These are phyloP conservation scores for Scaptomyza reducta DNA, from an alignment of 2,888 invertebrate genomes.

Conservation along the genomic window DNA sequence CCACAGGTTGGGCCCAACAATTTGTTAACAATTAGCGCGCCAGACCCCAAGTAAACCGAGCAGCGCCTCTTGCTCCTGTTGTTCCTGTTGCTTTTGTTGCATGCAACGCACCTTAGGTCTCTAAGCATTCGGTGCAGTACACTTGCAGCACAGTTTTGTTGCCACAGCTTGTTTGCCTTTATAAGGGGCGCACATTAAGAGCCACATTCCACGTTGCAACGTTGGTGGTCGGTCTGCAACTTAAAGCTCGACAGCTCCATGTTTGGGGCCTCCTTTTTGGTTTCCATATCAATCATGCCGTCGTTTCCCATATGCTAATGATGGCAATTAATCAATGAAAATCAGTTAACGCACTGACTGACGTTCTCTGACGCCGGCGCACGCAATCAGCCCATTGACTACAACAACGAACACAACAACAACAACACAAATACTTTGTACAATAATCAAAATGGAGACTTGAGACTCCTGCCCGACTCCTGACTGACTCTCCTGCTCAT, in stretches of 20 bases:
- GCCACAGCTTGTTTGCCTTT: constrained; percentile 24
- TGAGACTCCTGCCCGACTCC: not conserved
- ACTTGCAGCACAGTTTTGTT: constrained; percentile 40
- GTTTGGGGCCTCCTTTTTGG: constrained; percentile 19
- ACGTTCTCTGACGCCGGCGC: constrained; percentile 37
- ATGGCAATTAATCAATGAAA: constrained; percentile 78
- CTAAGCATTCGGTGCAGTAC: constrained; percentile 45
- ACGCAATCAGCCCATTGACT: constrained; percentile 72
- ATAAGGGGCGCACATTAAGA: constrained; percentile 63
- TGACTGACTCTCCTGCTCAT: constrained; percentile 5
- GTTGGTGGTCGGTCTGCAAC: constrained; percentile 31
- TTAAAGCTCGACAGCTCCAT: constrained; percentile 15
- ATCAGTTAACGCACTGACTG: constrained; percentile 62
- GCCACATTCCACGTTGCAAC: constrained; percentile 40
- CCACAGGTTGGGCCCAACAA: constrained; percentile 57
- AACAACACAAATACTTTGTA: not conserved
- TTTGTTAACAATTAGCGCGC: constrained; percentile 76
- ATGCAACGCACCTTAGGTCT: constrained; percentile 44
- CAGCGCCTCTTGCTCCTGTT: not conserved
- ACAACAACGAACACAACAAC: not conserved
- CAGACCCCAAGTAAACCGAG: constrained; percentile 2
- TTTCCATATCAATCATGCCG: constrained; percentile 68
- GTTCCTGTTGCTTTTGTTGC: constrained; percentile 6
- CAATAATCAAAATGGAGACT: constrained; percentile 1
- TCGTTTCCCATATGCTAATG: constrained; percentile 73